Evolutionary conservation across 64 coral and sea anemone genomes (phyloP), one percentile per base, ranked within the genome.

Genomic region (Dendrophyllia cribrosa): DNA sequence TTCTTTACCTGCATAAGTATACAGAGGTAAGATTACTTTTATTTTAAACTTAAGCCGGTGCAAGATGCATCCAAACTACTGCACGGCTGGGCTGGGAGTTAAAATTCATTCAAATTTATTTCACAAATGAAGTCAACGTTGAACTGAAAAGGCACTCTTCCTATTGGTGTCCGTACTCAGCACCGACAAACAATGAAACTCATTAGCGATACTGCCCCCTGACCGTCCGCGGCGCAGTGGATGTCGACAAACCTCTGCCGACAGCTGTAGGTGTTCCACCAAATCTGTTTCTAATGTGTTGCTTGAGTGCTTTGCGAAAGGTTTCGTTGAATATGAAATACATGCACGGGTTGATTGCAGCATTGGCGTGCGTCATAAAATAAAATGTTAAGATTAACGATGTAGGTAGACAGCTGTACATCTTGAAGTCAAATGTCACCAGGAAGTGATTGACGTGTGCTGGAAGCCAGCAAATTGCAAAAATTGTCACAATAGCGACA

Each of bases 401-500:
- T 2, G 46, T 19, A 1, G 75, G 75, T 17, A 90, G 88, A 24
- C 88, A 80, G 48, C 44, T 61, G 19, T 77, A 89, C 43, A 45
- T 59, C 12, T 90, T 44, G 7, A 53, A 80, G 50, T 90, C 58
- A 34, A 90, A 90, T 9, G 88, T 77, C 19, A 80, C 50, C 1
- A 90, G 77, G 59, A 90, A 74, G 21, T 90, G 88, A 70, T 79
- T 90, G 88, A 79, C 76, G 58, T 90, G 88, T n/a, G 67, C 88
- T 70, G 88, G 88, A 64, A 90, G 78, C 88, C 88, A 90, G 45
- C 88, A 90, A 23, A 90, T 53, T 19, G 88, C 88, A 65, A 90
- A 90, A 20, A 80, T 81, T 34, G 59, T 71, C 13, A 90, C 88
- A n/a, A 90, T 34, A 43, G 88, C 80, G 20, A 80, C 52, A 13